Conservation (phyloP, 2,113 vertebrate species). For the Columba livia region DNA sequence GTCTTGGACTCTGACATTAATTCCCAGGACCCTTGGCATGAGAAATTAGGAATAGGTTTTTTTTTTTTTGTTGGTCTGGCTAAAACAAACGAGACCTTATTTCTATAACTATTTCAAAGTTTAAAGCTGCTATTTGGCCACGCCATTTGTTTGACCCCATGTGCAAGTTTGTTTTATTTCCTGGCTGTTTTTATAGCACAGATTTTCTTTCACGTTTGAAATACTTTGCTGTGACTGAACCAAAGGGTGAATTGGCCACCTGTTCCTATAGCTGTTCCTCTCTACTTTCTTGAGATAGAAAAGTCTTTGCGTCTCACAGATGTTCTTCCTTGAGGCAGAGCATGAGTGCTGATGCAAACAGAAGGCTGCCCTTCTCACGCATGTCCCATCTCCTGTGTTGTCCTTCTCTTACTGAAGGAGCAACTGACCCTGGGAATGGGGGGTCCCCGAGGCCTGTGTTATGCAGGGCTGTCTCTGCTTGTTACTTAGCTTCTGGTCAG, state of each 20-base stretch:
- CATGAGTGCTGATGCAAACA: neutral
- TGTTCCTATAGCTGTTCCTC: neutral
- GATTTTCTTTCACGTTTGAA: neutral
- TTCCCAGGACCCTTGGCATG: neutral
- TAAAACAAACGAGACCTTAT: neutral
- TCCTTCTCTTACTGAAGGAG: neutral
- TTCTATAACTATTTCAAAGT: neutral
- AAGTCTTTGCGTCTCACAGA: neutral
- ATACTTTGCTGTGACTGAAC: neutral
- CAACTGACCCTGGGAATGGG: neutral
- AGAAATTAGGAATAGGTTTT: neutral
- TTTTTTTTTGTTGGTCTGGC: neutral
- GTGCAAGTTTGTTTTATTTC: neutral
- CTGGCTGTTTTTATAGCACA: neutral
- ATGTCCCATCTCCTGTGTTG: accelerated
- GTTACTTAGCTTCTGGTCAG: neutral
- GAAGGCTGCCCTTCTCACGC: neutral
- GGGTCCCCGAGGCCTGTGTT: neutral
- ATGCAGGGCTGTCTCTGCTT: neutral
- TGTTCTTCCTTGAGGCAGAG: neutral
- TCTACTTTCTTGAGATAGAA: neutral
- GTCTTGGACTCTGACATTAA: neutral
- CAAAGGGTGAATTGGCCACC: neutral
- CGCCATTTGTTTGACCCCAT: neutral
- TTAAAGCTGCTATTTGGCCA: neutral